Evolutionary conservation across 2,888 invertebrate species (phyloP), one percentile per base, ranked within the genome.

Genomic region (Cerastis rubricosa): DNA sequence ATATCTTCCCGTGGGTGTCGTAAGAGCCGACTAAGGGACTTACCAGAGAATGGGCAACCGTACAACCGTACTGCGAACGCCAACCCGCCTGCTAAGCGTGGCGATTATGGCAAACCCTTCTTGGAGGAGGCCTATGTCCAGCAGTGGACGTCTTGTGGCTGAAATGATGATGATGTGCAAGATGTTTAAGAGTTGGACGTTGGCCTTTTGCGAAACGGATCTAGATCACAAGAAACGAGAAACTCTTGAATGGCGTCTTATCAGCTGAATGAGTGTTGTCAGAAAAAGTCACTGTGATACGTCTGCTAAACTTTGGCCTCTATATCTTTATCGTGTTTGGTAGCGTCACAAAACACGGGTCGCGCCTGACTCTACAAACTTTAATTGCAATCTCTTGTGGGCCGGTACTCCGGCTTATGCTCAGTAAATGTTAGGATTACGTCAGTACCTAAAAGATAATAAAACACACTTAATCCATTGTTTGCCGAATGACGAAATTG

Each of bases 211-310:
- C 81, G 84, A 89, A 92, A 91, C 91, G 91, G 89, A 92, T 92
- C 90, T 92, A 88, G 84, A 92, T 85, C 84, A 82, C 77, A 88
- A 91, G 92, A 93, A 93, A 89, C 90, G 81, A 87, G 85, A 87
- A 87, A 90, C 85, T 90, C 88, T 89, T 89, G 90, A 89, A 84
- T 87, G 78, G 72, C 88, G 89, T 84, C 84, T 93, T 94, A 94
- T 94, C 94, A 89, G 85, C 80, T 86, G 85, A 91, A 89, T 89
- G 87, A 89, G 89, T 86, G 88, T 87, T 89, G 89, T 91, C 89
- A 92, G 88, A 91, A 94, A 92, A 94, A 93, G 90, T 91, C 89
- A 88, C 78, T 82, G 81, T 81, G 90, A 92, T 90, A 90, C 82
- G 85, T 88, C 69, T 80, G 75, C 66, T 91, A 89, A 90, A 90